Conservation (phyloP, 2,888 invertebrate species). For the Andrena bicolor region DNA sequence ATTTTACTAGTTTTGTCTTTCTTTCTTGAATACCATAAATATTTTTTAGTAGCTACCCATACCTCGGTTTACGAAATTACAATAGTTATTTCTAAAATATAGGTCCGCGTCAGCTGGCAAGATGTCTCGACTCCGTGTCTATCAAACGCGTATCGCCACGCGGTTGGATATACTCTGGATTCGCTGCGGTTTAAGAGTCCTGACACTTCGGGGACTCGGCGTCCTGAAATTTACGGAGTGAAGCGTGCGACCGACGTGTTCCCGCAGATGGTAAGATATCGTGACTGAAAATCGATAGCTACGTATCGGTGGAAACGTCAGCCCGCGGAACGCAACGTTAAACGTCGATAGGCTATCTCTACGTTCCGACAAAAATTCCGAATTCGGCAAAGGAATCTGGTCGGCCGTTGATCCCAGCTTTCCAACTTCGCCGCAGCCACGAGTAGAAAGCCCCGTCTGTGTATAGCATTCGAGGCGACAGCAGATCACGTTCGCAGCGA, state of each 20-base stretch:
- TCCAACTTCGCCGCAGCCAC: background rate
- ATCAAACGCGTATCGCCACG: slow-evolving; percentile 17
- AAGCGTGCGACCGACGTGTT: slow-evolving; percentile 59
- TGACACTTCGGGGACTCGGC: slow-evolving; percentile 62
- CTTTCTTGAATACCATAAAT: too few species aligned
- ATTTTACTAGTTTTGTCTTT: too few species aligned
- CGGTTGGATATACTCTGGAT: slow-evolving; percentile 36
- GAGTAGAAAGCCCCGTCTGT: too few species aligned
- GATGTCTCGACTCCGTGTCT: slow-evolving; percentile 22
- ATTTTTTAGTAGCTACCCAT: too few species aligned
- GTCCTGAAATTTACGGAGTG: slow-evolving; percentile 61
- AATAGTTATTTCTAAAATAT: too few species aligned
- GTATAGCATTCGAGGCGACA: too few species aligned
- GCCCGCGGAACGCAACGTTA: slow-evolving; percentile 64
- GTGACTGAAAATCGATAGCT: slow-evolving; percentile 64
- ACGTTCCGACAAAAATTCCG: slow-evolving; percentile 44
- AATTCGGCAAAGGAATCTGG: slow-evolving; percentile 38
- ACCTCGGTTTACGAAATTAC: too few species aligned
- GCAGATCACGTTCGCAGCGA: too few species aligned
- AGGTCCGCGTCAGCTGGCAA: background rate
- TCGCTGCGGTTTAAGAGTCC: slow-evolving; percentile 60
- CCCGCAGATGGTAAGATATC: slow-evolving; percentile 61
- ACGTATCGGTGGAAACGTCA: slow-evolving; percentile 68
- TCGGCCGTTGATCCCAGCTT: background rate
- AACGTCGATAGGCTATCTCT: slow-evolving; percentile 67